Conservation (phyloP, 2,888 invertebrate species). For the Atethmia centrago region DNA sequence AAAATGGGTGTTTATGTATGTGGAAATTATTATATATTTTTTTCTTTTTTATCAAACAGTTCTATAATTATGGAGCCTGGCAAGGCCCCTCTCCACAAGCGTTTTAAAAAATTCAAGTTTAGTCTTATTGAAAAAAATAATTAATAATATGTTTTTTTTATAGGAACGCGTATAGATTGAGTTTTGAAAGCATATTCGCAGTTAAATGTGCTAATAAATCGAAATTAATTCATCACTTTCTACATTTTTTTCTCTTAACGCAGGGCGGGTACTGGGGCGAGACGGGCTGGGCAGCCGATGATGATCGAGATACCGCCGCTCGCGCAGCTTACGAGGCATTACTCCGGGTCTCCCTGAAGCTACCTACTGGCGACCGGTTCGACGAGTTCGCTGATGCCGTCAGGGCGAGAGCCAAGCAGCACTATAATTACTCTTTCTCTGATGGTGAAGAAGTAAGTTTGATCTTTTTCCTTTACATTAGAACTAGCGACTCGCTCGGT, state of each 20-base stretch:
- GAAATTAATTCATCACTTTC: not conserved
- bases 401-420: slow-evolving; percentile 91
- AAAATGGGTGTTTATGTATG: too few relatives aligned
- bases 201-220: not conserved
- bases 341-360: slow-evolving; percentile 94
- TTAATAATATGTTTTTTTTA: not conserved
- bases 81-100: not conserved
- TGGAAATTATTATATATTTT: not conserved
- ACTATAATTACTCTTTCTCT: slow-evolving; percentile 95
- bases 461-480: too few relatives aligned
- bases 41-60: not conserved
- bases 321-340: slow-evolving; percentile 95
- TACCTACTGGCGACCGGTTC: slow-evolving; percentile 94
- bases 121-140: not conserved
- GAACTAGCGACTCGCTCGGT: not conserved
- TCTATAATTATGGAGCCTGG: not conserved
- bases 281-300: slow-evolving; percentile 95
- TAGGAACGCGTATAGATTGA: not conserved
- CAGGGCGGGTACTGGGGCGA: slow-evolving; percentile 96
- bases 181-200: not conserved
- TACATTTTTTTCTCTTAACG: not conserved
- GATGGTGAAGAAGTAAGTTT: slow-evolving; percentile 92
- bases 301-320: slow-evolving; percentile 93
- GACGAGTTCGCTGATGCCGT: slow-evolving; percentile 95
- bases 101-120: not conserved